Percentiles rank a stretch among this genome's conserved stretches.
phyloP scores from a whole-genome alignment of 1,140 invertebrate species.

The Drosophila melanica region DNA sequence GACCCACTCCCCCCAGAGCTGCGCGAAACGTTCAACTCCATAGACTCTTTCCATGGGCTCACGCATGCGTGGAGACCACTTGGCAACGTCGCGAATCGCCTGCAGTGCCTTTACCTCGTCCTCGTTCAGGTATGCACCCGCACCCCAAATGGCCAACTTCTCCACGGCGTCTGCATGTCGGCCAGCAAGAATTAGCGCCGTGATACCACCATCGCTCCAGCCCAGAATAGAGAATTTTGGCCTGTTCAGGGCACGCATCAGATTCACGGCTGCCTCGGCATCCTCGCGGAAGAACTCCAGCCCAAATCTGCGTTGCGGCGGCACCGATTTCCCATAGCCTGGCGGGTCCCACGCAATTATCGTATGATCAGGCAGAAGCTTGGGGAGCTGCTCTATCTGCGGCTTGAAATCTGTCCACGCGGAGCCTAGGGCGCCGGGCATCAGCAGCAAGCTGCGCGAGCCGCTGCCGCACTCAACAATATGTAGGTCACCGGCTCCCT shows the following conservation, averaged over 20 bases:
- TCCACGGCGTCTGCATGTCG: slow-evolving; percentile 88
- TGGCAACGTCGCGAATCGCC: slow-evolving; percentile 88
- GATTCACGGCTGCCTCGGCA: slow-evolving; percentile 87
- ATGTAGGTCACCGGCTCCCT: slow-evolving; percentile 86
- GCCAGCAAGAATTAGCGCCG: slow-evolving; percentile 90
- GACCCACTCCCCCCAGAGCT: slow-evolving; percentile 90
- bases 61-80: slow-evolving; percentile 92
- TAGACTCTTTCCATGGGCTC: slow-evolving; percentile 90
- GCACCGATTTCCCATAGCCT: slow-evolving; percentile 93
- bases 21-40: slow-evolving; percentile 89
- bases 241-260: slow-evolving; percentile 90
- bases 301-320: slow-evolving; percentile 89
- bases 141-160: slow-evolving; percentile 91
- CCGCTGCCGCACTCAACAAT: slow-evolving; percentile 90
- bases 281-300: slow-evolving; percentile 90
- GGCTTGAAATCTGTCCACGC: slow-evolving; percentile 93
- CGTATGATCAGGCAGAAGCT: slow-evolving; percentile 87
- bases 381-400: slow-evolving; percentile 89
- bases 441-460: slow-evolving; percentile 87
- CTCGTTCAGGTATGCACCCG: slow-evolving; percentile 90
- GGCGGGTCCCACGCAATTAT: slow-evolving; percentile 94
- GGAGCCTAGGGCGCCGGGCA: slow-evolving; percentile 91
- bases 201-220: slow-evolving; percentile 95
- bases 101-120: slow-evolving; percentile 88
- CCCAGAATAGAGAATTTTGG: slow-evolving; percentile 91